These are phyloP conservation scores for Xylota sylvarum DNA, from an alignment of 2,888 invertebrate species.

Conservation along the genomic window DNA sequence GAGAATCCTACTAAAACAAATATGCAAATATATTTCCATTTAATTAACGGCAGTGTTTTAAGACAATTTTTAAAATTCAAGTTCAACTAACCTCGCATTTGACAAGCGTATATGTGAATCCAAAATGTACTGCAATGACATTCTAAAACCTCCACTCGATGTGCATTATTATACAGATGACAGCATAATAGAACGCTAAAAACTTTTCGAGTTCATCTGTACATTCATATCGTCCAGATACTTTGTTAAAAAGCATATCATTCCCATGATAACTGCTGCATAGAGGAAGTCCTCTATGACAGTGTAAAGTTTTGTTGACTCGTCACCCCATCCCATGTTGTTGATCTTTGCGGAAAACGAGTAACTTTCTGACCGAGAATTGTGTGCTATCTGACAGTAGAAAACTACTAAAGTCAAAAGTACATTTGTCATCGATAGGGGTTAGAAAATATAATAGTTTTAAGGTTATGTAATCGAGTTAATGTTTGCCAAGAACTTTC, in stretches of 20 bases:
- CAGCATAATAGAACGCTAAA: conserved; percentile 33
- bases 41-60: neutral
- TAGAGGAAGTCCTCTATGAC: conserved; percentile 27
- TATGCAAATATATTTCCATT: too few relatives aligned
- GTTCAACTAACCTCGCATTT: neutral
- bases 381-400: conserved; percentile 27
- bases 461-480: conserved; percentile 27
- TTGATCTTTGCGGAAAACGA: conserved; percentile 50
- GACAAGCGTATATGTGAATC: neutral
- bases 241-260: conserved; percentile 50
- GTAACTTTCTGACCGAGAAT: conserved; percentile 56
- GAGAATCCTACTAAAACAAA: too few relatives aligned
- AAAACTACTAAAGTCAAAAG: conserved; percentile 60
- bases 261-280: conserved; percentile 48
- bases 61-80: neutral
- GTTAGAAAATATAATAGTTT: conserved; percentile 44
- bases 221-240: conserved; percentile 40
- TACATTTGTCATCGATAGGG: conserved; percentile 65
- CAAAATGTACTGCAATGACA: conserved; percentile 14
- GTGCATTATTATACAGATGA: conserved; percentile 24
- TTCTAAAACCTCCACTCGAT: conserved; percentile 11
- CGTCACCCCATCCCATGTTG: neutral
- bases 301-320: conserved; percentile 65
- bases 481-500: conserved; percentile 2
- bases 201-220: conserved; percentile 40